Evolutionary conservation across 2,888 invertebrate species (phyloP).

Genomic region (Acanthacorydalis orientalis): DNA sequence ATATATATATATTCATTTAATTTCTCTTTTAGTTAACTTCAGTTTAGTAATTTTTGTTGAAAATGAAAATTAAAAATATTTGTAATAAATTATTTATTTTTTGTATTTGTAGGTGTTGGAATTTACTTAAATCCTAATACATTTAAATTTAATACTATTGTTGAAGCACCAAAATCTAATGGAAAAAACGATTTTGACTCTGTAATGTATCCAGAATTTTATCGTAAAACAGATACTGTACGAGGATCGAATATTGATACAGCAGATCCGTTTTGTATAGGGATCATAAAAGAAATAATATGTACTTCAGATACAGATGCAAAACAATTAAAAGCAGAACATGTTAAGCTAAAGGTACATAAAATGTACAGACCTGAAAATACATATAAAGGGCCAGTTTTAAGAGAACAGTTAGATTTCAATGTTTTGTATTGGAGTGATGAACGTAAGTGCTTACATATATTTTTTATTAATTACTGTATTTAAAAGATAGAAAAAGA

Average conservation of each 20-base stretch:
- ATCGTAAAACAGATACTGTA: conserved; percentile 52
- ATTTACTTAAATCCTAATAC: conserved; percentile 50
- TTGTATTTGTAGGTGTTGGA: conserved; percentile 41
- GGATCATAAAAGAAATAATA: conserved; percentile 45
- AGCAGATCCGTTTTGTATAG: conserved; percentile 61
- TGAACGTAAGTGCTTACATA: conserved; percentile 33
- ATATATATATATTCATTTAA: no score
- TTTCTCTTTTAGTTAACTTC: no score
- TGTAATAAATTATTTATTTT: no score
- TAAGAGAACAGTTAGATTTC: conserved; percentile 45
- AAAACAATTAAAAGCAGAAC: conserved; percentile 32
- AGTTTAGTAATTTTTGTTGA: no score
- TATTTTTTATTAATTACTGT: conserved; percentile 2
- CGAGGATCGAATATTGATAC: conserved; percentile 57
- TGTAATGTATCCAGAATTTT: conserved; percentile 62
- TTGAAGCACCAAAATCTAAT: conserved; percentile 3
- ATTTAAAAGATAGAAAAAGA: no score
- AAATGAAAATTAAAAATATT: no score
- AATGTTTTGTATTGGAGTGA: conserved; percentile 64
- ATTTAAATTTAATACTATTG: conserved; percentile 34
- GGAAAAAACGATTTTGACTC: conserved; percentile 42
- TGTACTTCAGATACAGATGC: conserved; percentile 29
- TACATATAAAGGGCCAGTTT: conserved; percentile 37
- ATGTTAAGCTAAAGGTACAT: conserved; percentile 46
- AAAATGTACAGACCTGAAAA: conserved; percentile 63